Base-by-base conservation (phyloP, 2,888 invertebrate genomes). In the Lottia gigantea region DNA sequence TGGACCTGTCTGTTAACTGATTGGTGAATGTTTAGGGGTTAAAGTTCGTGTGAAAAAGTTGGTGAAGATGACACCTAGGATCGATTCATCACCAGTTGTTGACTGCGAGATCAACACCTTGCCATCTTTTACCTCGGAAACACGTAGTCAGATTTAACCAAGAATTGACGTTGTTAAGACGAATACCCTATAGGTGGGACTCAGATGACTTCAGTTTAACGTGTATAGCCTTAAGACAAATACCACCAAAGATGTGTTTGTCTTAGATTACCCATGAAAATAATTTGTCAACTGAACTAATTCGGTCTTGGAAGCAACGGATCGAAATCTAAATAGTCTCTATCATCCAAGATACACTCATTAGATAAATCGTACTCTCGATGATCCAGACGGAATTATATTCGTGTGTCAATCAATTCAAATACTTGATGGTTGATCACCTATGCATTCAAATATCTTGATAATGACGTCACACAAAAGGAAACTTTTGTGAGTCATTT, bases 181-280 rank as follows among this genome's bases (percentile, higher is more conserved):
- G 55, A 55, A 55, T 40, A 55, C 23, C 55, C 55, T 55, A 55
- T 55, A 55, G 55, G 55, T 55, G 55, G 23, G 23, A 55, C 55
- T 23, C 55, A 14, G 12, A 55, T 55, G 55, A 55, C 55, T 55
- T 15, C 55, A 55, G 55, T 55, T 55, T 55, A 55, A 55, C 55
- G 55, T 55, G 55, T 23, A 55, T 55, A 12, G 23, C 55, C 19
- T 23, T 19, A 55, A 55, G 55, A 55, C 55, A 55, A 55, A 55
- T 55, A 55, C 55, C 55, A 55, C 55, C 55, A 55, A 55, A 23
- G 55, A 19, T 23, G 55, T 55, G 23, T 55, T 55, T 55, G 23
- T 23, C 55, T 23, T 55, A 23, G 55, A 55, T 55, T 55, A 55
- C 23, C 55, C 55, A 55, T 23, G 19, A 23, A 23, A 23, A 55